Conservation (phyloP, 2,113 vertebrate genomes). For the Barnardius zonarius region DNA sequence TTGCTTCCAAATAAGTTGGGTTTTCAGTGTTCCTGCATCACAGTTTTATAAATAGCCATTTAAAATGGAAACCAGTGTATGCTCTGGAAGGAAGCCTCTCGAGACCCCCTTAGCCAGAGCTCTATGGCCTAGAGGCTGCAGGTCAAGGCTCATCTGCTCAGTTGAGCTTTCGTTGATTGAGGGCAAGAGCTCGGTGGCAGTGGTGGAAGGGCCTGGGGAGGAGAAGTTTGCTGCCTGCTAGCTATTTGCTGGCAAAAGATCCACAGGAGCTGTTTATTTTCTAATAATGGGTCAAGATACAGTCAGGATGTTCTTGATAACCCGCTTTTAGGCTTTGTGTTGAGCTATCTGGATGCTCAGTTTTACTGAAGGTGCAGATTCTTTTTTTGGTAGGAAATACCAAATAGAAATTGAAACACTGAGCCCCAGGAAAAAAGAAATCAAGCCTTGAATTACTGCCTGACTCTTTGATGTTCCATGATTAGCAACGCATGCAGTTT, state of each 20-base stretch:
- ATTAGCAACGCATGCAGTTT: background rate
- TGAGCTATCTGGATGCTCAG: background rate
- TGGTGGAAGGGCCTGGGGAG: background rate
- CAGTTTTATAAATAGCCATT: background rate
- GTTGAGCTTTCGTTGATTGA: background rate
- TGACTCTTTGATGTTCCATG: background rate
- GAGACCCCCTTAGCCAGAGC: background rate
- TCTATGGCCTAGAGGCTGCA: accelerated
- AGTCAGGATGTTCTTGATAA: background rate
- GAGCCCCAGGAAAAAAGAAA: background rate
- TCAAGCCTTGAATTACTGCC: background rate
- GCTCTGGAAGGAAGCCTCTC: background rate
- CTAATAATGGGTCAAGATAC: background rate
- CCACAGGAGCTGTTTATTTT: background rate
- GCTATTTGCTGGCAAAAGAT: background rate
- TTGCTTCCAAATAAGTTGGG: background rate
- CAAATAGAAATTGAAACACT: background rate
- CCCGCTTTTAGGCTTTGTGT: background rate
- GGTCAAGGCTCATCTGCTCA: constrained; percentile 10
- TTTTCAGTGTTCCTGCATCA: background rate
- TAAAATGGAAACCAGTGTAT: background rate
- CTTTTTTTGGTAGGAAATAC: background rate
- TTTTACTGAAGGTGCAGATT: background rate
- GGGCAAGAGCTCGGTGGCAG: accelerated
- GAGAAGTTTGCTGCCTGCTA: background rate